Evolutionary conservation across 2,113 vertebrate species (phyloP).

Genomic region (Gavialis gangeticus): DNA sequence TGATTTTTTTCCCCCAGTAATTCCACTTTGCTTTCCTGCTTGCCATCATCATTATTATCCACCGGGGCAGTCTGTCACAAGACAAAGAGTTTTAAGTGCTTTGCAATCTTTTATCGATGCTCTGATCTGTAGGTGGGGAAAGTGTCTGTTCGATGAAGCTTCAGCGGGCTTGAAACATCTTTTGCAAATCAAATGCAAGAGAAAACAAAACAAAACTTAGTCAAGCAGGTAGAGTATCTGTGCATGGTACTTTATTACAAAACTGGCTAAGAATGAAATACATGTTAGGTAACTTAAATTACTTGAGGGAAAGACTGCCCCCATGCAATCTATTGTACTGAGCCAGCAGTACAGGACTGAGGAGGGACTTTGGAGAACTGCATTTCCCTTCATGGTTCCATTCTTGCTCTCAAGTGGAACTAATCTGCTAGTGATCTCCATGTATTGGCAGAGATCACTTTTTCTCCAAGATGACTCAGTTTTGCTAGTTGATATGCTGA

Average conservation of each 20-base stretch:
- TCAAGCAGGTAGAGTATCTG: background rate
- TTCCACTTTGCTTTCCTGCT: background rate
- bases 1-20: background rate
- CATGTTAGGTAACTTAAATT: background rate
- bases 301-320: background rate
- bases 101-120: slow-evolving; percentile 64
- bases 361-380: background rate
- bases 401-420: background rate
- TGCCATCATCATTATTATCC: background rate
- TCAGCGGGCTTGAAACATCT: slow-evolving; percentile 79
- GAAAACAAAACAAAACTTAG: background rate
- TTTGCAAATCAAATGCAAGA: background rate
- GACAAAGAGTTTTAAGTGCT: background rate
- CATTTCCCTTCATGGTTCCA: background rate
- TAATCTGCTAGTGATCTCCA: background rate
- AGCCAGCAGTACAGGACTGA: background rate
- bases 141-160: slow-evolving; percentile 83
- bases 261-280: background rate
- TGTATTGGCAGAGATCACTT: background rate
- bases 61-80: background rate
- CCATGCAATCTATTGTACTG: background rate
- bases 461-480: background rate
- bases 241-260: background rate
- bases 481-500: background rate
- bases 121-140: slow-evolving; percentile 81